Conservation (phyloP, 2,113 vertebrate species). For the Podarcis muralis region DNA sequence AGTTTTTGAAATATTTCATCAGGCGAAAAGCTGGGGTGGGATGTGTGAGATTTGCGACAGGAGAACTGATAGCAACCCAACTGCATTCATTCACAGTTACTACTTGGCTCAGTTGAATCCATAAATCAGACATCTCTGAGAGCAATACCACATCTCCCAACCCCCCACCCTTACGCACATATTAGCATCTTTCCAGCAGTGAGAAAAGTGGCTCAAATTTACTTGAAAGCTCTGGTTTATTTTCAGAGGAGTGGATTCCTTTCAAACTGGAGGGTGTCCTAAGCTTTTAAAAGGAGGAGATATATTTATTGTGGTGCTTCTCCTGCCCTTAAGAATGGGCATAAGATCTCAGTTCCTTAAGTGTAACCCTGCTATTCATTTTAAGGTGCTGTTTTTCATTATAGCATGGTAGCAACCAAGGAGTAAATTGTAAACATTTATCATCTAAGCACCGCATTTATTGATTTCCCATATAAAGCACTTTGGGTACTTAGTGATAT, state of each 20-base stretch:
- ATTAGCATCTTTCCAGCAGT: conserved; percentile 17
- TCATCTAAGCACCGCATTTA: conserved; percentile 67
- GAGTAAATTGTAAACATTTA: conserved; percentile 73
- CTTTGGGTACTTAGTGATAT: conserved; percentile 59
- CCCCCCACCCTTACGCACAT: background rate
- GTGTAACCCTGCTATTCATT: conserved; percentile 58
- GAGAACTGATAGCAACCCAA: conserved; percentile 48
- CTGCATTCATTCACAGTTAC: conserved; percentile 57
- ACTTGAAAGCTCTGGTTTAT: conserved; percentile 20
- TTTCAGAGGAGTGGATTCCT: conserved; percentile 28
- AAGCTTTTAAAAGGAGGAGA: conserved; percentile 40
- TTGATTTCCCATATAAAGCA: conserved; percentile 67
- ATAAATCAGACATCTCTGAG: conserved; percentile 48
- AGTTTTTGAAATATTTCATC: conserved; percentile 65
- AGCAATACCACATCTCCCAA: conserved; percentile 30
- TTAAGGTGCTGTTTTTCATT: conserved; percentile 63
- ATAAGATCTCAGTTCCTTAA: conserved; percentile 27
- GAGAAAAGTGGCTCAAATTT: conserved; percentile 28
- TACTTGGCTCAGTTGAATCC: conserved; percentile 44
- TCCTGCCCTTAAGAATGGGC: conserved; percentile 4
- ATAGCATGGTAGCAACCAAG: conserved; percentile 50
- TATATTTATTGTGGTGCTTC: conserved; percentile 4
- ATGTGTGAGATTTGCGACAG: conserved; percentile 36
- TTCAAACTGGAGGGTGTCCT: background rate
- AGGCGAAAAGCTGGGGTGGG: background rate